Conservation (phyloP, 2,797 vertebrate species). For the Erethizon dorsatum region DNA sequence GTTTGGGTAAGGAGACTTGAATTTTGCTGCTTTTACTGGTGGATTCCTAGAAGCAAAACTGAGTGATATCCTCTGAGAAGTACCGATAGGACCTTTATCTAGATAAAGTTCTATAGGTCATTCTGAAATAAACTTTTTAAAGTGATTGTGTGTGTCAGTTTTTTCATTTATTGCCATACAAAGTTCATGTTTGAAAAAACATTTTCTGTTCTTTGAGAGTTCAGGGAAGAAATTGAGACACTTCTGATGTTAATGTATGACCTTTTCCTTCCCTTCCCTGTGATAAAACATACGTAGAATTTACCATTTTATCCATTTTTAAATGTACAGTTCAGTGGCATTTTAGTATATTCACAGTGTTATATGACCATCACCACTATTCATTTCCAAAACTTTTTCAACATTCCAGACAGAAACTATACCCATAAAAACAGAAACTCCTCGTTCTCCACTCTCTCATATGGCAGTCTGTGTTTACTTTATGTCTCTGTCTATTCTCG, state of each 20-base stretch:
- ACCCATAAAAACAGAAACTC: not conserved
- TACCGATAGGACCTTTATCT: constrained; percentile 46
- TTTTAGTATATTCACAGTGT: not conserved
- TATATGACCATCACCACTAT: not conserved
- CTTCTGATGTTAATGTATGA: constrained; percentile 50
- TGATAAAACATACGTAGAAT: constrained; percentile 13
- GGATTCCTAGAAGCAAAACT: constrained; percentile 52
- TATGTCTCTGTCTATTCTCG: not conserved
- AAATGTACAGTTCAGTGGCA: not conserved
- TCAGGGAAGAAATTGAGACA: constrained; percentile 28
- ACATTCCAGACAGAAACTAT: constrained; percentile 39
- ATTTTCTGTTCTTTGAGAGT: constrained; percentile 48
- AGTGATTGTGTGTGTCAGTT: constrained; percentile 70
- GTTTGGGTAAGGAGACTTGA: constrained; percentile 61
- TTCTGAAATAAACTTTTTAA: constrained; percentile 80
- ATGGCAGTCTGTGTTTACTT: constrained; percentile 21
- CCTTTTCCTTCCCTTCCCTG: not conserved
- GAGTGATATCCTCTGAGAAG: constrained; percentile 27
- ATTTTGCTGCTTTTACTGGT: constrained; percentile 63
- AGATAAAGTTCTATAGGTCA: constrained; percentile 8
- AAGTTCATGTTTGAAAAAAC: constrained; percentile 35
- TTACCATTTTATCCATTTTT: constrained; percentile 59
- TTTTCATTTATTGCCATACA: constrained; percentile 70
- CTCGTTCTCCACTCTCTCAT: not conserved
- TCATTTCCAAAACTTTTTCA: constrained; percentile 34